Evolutionary conservation across 2,888 invertebrate genomes (phyloP).

Genomic region (Cacoxenus indagator): DNA sequence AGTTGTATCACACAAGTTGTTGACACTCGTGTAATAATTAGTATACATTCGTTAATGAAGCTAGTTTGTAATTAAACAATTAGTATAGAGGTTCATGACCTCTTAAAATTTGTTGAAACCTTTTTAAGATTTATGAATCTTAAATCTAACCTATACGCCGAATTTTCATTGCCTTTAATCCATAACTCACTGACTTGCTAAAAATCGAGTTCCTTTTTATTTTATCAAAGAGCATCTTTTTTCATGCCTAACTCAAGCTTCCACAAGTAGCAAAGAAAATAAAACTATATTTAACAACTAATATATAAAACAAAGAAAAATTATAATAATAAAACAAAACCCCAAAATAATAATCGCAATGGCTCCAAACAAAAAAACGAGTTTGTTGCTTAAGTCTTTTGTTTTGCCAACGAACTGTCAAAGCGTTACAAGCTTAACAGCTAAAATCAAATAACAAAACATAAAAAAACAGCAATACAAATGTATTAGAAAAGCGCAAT

Average conservation of each 20-base stretch:
- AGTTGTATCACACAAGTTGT: too few species aligned
- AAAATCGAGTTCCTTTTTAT: too few species aligned
- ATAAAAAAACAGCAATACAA: slow-evolving; percentile 37
- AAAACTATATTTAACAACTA: slow-evolving; percentile 6
- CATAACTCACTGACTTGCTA: too few species aligned
- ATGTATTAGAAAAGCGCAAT: slow-evolving; percentile 18
- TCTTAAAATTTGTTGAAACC: too few species aligned
- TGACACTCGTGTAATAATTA: too few species aligned
- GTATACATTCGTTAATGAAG: too few species aligned
- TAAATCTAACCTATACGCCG: too few species aligned
- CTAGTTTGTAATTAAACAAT: too few species aligned
- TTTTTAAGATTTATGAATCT: too few species aligned
- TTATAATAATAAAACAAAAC: slow-evolving; percentile 11
- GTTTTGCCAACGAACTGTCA: slow-evolving; percentile 39
- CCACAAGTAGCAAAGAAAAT: neutral
- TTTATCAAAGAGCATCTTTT: too few species aligned
- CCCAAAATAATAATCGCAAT: slow-evolving; percentile 1
- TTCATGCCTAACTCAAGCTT: neutral
- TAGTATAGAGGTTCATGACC: too few species aligned
- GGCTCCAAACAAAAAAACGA: slow-evolving; percentile 33
- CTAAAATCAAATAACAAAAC: slow-evolving; percentile 38
- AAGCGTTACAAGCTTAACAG: slow-evolving; percentile 27
- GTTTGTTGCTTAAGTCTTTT: slow-evolving; percentile 62
- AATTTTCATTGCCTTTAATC: too few species aligned
- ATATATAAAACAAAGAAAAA: neutral